Evolutionary conservation across 1,140 invertebrate species (phyloP).

Genomic region (Sitodiplosis mosellana): DNA sequence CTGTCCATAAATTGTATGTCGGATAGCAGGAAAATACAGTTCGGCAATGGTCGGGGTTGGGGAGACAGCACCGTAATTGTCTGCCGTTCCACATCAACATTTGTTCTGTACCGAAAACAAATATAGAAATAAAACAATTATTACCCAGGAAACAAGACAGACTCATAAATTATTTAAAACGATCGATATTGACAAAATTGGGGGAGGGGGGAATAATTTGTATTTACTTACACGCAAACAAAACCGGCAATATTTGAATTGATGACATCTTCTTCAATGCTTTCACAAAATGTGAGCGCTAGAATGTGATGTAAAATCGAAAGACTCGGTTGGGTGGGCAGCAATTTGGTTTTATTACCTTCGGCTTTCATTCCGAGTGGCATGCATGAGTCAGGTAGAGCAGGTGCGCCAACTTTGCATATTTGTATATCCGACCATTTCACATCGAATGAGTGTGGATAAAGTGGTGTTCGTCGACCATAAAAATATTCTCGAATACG

Average conservation of each 20-base stretch:
- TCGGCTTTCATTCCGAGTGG: constrained; percentile 87
- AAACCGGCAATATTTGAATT: constrained; percentile 81
- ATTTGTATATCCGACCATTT: constrained; percentile 74
- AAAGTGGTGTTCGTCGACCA: constrained; percentile 62
- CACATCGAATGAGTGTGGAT: constrained; percentile 83
- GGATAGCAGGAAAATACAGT: constrained; percentile 57
- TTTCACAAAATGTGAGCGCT: constrained; percentile 63
- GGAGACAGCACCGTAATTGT: constrained; percentile 78
- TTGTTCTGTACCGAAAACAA: constrained; percentile 50
- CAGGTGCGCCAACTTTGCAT: constrained; percentile 87
- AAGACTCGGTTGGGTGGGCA: constrained; percentile 53
- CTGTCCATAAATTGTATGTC: constrained; percentile 81
- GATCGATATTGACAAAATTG: no score
- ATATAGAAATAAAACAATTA: constrained; percentile 5
- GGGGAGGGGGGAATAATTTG: no score
- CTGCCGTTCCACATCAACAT: constrained; percentile 74
- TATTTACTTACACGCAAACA: constrained; percentile 71
- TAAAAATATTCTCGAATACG: constrained; percentile 92
- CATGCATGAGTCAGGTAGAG: constrained; percentile 83
- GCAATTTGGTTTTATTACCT: constrained; percentile 82
- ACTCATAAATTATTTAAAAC: no score
- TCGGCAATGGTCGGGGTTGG: constrained; percentile 76
- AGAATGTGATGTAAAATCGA: constrained; percentile 74
- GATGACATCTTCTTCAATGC: constrained; percentile 62
- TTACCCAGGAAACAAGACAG: neutral